These are phyloP conservation scores for Cyphomyrus discorhynchus DNA, from an alignment of 2,113 vertebrate genomes.

Conservation along the genomic window DNA sequence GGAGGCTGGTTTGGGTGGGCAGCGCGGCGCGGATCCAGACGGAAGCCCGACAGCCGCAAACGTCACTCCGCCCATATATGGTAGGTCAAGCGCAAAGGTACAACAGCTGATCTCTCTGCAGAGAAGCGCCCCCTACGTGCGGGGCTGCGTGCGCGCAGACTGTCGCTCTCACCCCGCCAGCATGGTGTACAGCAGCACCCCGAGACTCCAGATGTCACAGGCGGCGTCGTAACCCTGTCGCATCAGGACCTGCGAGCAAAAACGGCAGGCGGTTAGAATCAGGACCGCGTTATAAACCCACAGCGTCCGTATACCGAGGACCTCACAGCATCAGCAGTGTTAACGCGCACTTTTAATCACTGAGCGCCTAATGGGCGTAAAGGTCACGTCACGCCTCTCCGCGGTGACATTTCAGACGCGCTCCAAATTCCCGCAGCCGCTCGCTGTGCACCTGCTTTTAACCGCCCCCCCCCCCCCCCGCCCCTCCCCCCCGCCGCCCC, in stretches of 20 bases:
- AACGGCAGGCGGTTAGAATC: not conserved
- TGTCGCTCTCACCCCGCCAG: slow-evolving; percentile 57
- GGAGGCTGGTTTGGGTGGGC: not conserved
- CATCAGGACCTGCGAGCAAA: slow-evolving; percentile 61
- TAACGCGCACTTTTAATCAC: not conserved
- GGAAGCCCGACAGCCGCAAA: not conserved
- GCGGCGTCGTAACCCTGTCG: slow-evolving; percentile 68
- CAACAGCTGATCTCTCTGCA: not conserved
- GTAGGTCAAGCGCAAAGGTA: not conserved
- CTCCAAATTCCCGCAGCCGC: not conserved
- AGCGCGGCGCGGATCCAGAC: not conserved
- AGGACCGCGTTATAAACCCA: too few species aligned
- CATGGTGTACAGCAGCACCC: slow-evolving; percentile 68
- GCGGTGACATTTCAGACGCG: not conserved
- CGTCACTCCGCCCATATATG: not conserved
- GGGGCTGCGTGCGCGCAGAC: not conserved
- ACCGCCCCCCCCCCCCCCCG: not conserved
- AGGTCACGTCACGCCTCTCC: not conserved
- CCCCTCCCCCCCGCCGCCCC: slow-evolving; percentile 7
- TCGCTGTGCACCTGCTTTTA: not conserved
- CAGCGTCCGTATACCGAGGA: not conserved
- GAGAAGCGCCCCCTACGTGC: not conserved
- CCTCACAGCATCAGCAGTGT: too few species aligned
- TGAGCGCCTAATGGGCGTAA: not conserved
- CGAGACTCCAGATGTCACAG: slow-evolving; percentile 71